Base-by-base conservation (phyloP, 1,140 invertebrate species). In the Caenorhabditis latens region DNA sequence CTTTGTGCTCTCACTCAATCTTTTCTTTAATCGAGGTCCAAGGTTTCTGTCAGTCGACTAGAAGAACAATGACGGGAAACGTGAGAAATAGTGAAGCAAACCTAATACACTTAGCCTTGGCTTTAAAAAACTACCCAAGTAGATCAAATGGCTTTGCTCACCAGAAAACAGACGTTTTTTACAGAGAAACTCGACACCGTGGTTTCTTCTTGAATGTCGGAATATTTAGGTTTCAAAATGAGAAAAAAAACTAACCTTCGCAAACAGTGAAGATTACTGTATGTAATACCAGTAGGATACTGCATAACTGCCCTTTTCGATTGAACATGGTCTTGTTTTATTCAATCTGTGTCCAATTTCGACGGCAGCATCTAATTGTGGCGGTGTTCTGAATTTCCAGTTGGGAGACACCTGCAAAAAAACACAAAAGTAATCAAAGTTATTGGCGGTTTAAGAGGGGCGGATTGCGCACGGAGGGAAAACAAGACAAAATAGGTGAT, bases 271-370 rank as follows among this genome's bases (percentile, higher is more conserved):
- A 13, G 43, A 43, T 53, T 53, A 50, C 71, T 24, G 46, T 4
- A 43, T 50, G n/a, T 9, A 79, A 79, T 24, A 79, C n/a, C 46
- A 79, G 71, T 11, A 79, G 21, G n/a, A 50, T 19, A 79, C 32
- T 79, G 71, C 71, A 50, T 79, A 79, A 79, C n/a, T 43, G 71
- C 71, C 19, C n/a, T 50, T 79, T 79, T 79, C 71, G 71, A 79
- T 79, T 79, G 71, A 79, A 79, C 71, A 79, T 79, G 71, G n/a
- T 79, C 71, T 79, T 79, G 71, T 79, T 79, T 79, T 79, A 79
- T 79, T 79, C 71, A 79, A 79, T 79, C 71, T 79, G 46, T 79
- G 19, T 79, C n/a, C 46, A 79, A 79, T 79, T 79, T 79, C 71
- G 46, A 79, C 43, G 71, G 71, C 71, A 46, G 71, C 71, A 79